Base-by-base conservation (phyloP, 2,797 vertebrate species). In the Heterohyrax brucei region DNA sequence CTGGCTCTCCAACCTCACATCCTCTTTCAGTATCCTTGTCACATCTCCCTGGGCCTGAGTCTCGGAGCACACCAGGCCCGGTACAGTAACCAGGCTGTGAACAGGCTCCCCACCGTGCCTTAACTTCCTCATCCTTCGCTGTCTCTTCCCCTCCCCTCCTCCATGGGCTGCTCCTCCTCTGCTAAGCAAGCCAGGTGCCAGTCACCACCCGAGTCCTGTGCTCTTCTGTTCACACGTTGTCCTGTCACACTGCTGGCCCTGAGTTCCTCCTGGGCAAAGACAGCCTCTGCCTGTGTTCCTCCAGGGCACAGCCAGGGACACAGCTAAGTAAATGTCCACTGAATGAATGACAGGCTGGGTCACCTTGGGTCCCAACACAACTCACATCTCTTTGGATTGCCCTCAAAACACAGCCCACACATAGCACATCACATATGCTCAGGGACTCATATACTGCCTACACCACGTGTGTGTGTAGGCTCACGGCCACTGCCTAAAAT, bases 261-360 rank as follows among this genome's bases (percentile, higher is more conserved):
- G 16, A 88, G 28, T 53, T 56, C 10, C 56, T 53, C 66, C 62
- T 90, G 83, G 85, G n/a, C 66, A 89, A 61, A 39, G 21, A 82
- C 0, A 0, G 22, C 26, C 66, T n/a, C 3, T 39, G 30, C 94
- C 80, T n/a, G 75, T n/a, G 53, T 30, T 22, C 24, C 61, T 22
- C 61, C 21, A 1, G 39, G 56, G 50, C 48, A 73, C n/a, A 39
- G 82, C 4, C 59, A 46, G 28, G 59, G 56, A 39, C 7, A 0
- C 33, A 62, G 81, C 59, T 48, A 22, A 22, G 61, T 21, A 73
- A 90, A 56, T 10, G n/a, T 76, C 59, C 86, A 62, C 82, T 0
- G 2, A 68, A 24, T 7, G 50, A 77, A 53, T 6, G 21, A 62
- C 46, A 73, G 10, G 30, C 39, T 1, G 48, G 82, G 79, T 84